Base-by-base conservation (phyloP, 2,888 invertebrate species). In the Dryobota labecula region DNA sequence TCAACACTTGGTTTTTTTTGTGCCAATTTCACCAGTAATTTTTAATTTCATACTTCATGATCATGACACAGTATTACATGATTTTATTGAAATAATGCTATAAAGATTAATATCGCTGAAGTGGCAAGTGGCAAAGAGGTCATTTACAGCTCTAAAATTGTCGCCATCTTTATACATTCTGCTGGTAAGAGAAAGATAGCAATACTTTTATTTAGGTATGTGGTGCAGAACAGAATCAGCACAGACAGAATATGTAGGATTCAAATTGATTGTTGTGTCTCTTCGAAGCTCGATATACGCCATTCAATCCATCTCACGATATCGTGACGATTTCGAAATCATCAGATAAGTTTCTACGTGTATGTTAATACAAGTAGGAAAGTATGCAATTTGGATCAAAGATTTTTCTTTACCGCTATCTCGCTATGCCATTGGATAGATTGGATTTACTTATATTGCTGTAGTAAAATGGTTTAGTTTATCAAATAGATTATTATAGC, bases 311-410 rank as follows among this genome's bases (percentile, higher is more conserved):
- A 64, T 74, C 69, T 78, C 80, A 78, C 80, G 78, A 79, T 69
- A 58, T 78, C 78, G 80, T 78, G 80, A 78, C 60, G 64, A 57
- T 79, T 77, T 80, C 69, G 75, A 74, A 78, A 78, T 74, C 75
- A 30, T 79, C 75, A 1, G 75, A 69, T 64, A 69, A 61, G 60
- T 79, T 73, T 77, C 80, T 79, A 73, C 54, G 54, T 64, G 60
- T 73, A 67, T 73, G 73, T 57, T 66, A 58, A 78, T 73, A 63
- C 27, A 61, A 45, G 38, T 47, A 73, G 51, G 62, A 76, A 76
- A 78, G 78, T 78, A 62, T 58, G 76, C 61, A 78, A 76, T 78
- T 76, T 78, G 47, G 57, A 67, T 73, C 73, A 13, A 24, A 62
- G 57, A 78, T 73, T 77, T 77, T 77, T 77, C 77, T 73, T 62